Conservation (phyloP, 2,113 vertebrate genomes). For the Perccottus glenii region DNA sequence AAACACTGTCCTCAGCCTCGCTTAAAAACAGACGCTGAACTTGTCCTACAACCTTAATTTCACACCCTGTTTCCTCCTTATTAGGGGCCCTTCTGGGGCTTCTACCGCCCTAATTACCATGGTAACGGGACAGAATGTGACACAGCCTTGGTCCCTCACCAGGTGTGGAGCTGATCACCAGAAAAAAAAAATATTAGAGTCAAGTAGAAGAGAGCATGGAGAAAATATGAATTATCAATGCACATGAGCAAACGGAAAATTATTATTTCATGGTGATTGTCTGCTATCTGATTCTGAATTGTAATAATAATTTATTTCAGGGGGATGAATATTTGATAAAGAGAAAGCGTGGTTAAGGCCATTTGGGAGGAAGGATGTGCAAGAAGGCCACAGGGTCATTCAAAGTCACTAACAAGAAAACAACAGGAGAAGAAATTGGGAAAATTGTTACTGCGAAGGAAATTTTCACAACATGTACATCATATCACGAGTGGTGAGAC, state of each 20-base stretch:
- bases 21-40: conserved; percentile 69
- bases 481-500: conserved; percentile 6
- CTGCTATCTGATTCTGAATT: conserved; percentile 72
- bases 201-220: conserved; percentile 22
- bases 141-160: conserved; percentile 53
- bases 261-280: conserved; percentile 74
- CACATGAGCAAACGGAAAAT: conserved; percentile 70
- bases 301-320: conserved; percentile 69
- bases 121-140: conserved; percentile 63
- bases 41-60: conserved; percentile 73
- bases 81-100: conserved; percentile 62
- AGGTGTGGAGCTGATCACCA: conserved; percentile 61
- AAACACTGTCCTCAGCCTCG: conserved; percentile 40
- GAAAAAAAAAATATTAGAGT: background rate
- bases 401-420: conserved; percentile 5
- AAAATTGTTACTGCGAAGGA: background rate
- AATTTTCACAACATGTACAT: conserved; percentile 11
- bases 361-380: conserved; percentile 31
- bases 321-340: conserved; percentile 70
- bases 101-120: conserved; percentile 68
- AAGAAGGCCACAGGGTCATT: conserved; percentile 51
- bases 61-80: conserved; percentile 68
- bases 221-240: conserved; percentile 73
- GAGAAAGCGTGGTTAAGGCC: conserved; percentile 37
- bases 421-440: conserved; percentile 15